Evolutionary conservation across 2,113 vertebrate species (phyloP).

Genomic region (Apodemus sylvaticus): DNA sequence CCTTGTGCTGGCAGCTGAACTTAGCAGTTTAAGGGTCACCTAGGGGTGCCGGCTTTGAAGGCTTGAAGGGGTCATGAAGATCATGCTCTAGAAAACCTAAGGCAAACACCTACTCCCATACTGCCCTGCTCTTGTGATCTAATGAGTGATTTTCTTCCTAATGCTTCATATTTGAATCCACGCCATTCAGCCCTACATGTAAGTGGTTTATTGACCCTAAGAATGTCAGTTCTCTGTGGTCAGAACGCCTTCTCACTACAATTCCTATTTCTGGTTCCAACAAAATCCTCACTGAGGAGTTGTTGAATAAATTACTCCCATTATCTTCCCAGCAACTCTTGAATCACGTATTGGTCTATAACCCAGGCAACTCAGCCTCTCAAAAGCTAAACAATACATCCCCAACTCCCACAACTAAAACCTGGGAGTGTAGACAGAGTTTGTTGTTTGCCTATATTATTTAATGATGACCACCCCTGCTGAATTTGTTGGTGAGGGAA

Average conservation of each 20-base stretch:
- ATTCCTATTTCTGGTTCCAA: neutral
- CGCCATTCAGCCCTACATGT: neutral
- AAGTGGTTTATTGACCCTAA: neutral
- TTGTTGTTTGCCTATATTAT: neutral
- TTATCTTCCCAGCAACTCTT: neutral
- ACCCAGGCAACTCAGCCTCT: neutral
- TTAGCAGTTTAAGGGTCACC: neutral
- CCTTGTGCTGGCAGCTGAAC: too few species aligned
- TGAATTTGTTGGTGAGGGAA: neutral
- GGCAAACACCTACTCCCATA: neutral
- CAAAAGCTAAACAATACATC: neutral
- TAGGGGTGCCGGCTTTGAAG: neutral
- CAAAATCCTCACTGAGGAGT: neutral
- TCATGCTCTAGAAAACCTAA: neutral
- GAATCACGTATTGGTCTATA: neutral
- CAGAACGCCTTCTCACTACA: neutral
- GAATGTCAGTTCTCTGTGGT: neutral
- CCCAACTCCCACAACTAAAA: neutral
- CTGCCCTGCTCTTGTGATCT: neutral
- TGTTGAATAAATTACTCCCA: neutral
- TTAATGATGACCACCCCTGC: neutral
- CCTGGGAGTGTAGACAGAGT: neutral
- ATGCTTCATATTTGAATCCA: neutral
- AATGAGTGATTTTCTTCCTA: neutral
- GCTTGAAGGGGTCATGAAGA: neutral